Evolutionary conservation across 2,888 invertebrate genomes (phyloP).

Genomic region (Tipula unca): DNA sequence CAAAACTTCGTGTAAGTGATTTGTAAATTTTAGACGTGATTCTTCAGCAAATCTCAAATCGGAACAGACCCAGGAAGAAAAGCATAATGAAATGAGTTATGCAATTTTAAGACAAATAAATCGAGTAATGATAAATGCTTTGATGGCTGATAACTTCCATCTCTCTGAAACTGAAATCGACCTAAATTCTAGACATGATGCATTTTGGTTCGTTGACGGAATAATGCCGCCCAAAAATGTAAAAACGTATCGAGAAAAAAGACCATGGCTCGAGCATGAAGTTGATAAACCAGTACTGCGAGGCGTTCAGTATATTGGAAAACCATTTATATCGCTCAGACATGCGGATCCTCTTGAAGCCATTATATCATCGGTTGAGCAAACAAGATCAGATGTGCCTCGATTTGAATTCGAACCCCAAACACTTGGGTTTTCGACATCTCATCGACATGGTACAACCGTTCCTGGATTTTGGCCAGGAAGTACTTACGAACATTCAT

Average conservation of each 20-base stretch:
- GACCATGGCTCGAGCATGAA: conserved; percentile 39
- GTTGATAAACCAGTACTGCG: conserved; percentile 52
- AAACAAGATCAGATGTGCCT: conserved; percentile 51
- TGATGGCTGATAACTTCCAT: conserved; percentile 53
- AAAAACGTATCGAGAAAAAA: background rate
- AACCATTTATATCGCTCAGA: conserved; percentile 61
- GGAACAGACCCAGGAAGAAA: conserved; percentile 31
- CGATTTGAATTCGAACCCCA: conserved; percentile 52
- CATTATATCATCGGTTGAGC: conserved; percentile 46
- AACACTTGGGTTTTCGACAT: conserved; percentile 48
- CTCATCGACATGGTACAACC: conserved; percentile 57
- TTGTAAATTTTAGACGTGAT: background rate
- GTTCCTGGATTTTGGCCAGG: conserved; percentile 84
- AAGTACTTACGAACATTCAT: conserved; percentile 65
- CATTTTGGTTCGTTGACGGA: conserved; percentile 79
- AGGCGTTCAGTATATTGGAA: conserved; percentile 57
- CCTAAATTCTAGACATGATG: conserved; percentile 68
- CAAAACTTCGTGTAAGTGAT: background rate
- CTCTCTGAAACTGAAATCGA: conserved; percentile 55
- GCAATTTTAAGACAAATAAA: conserved; percentile 59
- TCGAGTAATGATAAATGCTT: conserved; percentile 52
- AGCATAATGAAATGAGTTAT: conserved; percentile 31
- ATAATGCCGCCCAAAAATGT: conserved; percentile 47
- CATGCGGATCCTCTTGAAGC: conserved; percentile 58
- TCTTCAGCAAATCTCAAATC: background rate